These are phyloP conservation scores for Geotrupes spiniger DNA, from an alignment of 2,888 invertebrate genomes.

Conservation along the genomic window DNA sequence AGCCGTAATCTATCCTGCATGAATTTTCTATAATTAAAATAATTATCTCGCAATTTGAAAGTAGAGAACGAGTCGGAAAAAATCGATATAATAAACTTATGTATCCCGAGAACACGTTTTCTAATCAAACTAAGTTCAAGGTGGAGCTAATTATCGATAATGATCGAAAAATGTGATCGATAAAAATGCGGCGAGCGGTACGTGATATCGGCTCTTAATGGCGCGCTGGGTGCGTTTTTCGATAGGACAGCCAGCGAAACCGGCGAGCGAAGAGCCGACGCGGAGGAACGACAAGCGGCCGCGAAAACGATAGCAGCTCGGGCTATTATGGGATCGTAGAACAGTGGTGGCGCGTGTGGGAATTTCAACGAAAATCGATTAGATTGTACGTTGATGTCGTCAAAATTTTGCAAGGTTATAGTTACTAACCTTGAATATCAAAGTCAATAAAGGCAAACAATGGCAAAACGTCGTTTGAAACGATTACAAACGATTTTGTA, in stretches of 20 bases:
- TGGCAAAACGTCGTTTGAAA: no score
- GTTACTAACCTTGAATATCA: no score
- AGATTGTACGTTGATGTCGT: no score
- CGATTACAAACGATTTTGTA: no score
- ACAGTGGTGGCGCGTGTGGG: neutral
- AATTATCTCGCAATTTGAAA: slow-evolving; percentile 31
- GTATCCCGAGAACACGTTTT: slow-evolving; percentile 32
- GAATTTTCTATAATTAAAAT: slow-evolving; percentile 34
- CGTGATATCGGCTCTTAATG: slow-evolving; percentile 31
- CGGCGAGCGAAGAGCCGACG: no score
- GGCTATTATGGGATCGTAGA: no score
- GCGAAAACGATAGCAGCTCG: neutral
- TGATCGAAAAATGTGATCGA: slow-evolving; percentile 35
- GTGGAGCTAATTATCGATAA: slow-evolving; percentile 39
- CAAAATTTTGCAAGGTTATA: no score
- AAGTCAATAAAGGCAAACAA: no score
- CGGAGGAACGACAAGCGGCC: slow-evolving; percentile 1
- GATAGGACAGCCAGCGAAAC: no score
- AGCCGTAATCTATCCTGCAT: slow-evolving; percentile 27
- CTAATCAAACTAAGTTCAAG: slow-evolving; percentile 39
- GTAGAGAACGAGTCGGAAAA: slow-evolving; percentile 11
- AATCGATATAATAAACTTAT: slow-evolving; percentile 32
- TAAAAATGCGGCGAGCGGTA: slow-evolving; percentile 28
- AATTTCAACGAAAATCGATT: no score
- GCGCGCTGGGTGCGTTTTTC: slow-evolving; percentile 15